phyloP scores from a whole-genome alignment of 1,140 invertebrate genomes.

The Dufourea novaeangliae region DNA sequence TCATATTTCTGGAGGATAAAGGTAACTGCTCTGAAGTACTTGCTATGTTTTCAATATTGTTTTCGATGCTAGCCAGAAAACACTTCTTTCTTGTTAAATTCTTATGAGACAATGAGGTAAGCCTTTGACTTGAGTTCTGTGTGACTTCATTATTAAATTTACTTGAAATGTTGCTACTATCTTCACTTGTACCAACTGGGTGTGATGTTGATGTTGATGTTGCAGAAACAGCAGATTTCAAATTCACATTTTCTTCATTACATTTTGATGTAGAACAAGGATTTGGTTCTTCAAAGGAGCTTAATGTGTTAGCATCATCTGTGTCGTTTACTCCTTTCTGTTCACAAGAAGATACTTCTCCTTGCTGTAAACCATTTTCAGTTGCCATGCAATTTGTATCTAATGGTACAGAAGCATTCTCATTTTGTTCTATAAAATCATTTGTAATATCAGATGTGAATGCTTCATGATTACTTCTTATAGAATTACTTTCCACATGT shows the following conservation, averaged over 20 bases:
- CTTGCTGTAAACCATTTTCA: slow-evolving; percentile 38
- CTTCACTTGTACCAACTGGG: slow-evolving; percentile 5
- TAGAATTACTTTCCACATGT: slow-evolving; percentile 57
- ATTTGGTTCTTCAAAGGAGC: not conserved
- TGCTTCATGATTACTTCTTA: slow-evolving; percentile 54
- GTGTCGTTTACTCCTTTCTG: slow-evolving; percentile 14
- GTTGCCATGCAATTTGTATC: slow-evolving; percentile 26
- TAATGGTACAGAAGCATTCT: slow-evolving; percentile 51
- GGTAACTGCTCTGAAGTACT: slow-evolving; percentile 25
- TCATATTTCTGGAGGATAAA: slow-evolving; percentile 28
- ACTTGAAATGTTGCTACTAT: not conserved
- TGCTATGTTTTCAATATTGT: slow-evolving; percentile 26
- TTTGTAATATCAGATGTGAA: slow-evolving; percentile 44
- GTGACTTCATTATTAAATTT: slow-evolving; percentile 12
- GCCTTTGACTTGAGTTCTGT: slow-evolving; percentile 44
- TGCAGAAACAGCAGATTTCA: slow-evolving; percentile 1
- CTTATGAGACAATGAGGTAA: slow-evolving; percentile 43
- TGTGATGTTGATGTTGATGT: not conserved
- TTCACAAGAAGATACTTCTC: slow-evolving; percentile 3
- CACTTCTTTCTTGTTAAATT: slow-evolving; percentile 55
- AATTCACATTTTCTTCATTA: slow-evolving; percentile 12
- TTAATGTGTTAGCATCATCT: not conserved
- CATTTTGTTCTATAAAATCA: slow-evolving; percentile 60
- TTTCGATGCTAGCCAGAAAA: slow-evolving; percentile 34
- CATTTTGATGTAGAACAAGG: slow-evolving; percentile 22